These are phyloP conservation scores for Cyprinodon variegatus DNA, from an alignment of 2,113 vertebrate species.

Conservation along the genomic window DNA sequence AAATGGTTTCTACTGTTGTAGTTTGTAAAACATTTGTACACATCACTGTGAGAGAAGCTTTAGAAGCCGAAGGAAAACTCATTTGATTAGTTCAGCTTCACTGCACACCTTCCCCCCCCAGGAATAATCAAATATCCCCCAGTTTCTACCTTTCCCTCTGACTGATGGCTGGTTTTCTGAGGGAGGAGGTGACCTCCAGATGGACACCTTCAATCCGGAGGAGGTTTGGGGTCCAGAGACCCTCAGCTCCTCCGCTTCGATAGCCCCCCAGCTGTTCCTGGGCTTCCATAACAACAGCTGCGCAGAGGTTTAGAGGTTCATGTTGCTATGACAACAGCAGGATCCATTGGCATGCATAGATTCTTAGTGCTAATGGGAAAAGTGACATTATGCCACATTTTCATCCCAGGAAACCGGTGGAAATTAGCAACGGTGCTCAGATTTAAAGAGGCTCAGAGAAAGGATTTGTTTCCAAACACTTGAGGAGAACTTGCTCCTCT, in stretches of 20 bases:
- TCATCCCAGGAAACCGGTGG: slow-evolving; percentile 73
- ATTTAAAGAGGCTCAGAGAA: slow-evolving; percentile 34
- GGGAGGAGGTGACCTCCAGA: slow-evolving; percentile 48
- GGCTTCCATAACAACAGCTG: slow-evolving; percentile 83
- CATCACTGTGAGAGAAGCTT: slow-evolving; percentile 65
- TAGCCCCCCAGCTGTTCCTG: slow-evolving; percentile 82
- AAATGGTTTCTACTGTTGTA: slow-evolving; percentile 47
- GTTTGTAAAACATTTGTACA: slow-evolving; percentile 65
- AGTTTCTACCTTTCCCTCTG: slow-evolving; percentile 37
- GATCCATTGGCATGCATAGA: slow-evolving; percentile 78
- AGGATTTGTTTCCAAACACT: background rate
- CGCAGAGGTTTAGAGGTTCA: slow-evolving; percentile 80
- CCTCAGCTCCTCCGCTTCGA: slow-evolving; percentile 78
- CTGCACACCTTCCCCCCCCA: slow-evolving; percentile 22
- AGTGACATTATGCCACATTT: slow-evolving; percentile 79
- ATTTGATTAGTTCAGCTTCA: slow-evolving; percentile 47
- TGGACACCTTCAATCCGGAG: slow-evolving; percentile 61
- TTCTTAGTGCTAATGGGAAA: slow-evolving; percentile 77
- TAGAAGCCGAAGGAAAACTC: slow-evolving; percentile 47
- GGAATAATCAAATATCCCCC: slow-evolving; percentile 56
- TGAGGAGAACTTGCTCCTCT: no score
- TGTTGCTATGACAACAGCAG: slow-evolving; percentile 82
- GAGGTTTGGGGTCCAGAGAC: slow-evolving; percentile 74
- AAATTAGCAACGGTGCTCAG: slow-evolving; percentile 58
- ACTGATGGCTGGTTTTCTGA: slow-evolving; percentile 27